Conservation (phyloP, 2,113 vertebrate species). For the Silurus glanis region DNA sequence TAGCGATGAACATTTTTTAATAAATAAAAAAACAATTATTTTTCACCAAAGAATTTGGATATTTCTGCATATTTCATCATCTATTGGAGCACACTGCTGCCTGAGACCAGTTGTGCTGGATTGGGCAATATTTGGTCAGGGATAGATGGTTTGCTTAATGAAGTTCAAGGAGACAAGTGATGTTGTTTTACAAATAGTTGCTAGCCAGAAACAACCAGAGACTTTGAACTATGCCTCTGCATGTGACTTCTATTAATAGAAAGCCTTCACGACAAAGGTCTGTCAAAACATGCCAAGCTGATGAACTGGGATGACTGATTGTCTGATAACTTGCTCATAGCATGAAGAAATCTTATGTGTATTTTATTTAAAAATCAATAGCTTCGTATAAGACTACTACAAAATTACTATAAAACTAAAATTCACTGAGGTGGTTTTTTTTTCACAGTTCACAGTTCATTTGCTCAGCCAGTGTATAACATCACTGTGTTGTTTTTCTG, state of each 20-base stretch:
- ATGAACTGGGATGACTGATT: not conserved
- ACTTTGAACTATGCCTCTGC: conserved; percentile 41
- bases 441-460: no score
- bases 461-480: not conserved
- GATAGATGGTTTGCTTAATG: conserved; percentile 28
- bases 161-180: conserved; percentile 38
- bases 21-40: no score
- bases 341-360: not conserved
- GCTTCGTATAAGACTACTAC: not conserved
- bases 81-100: not conserved
- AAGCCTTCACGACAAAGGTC: not conserved
- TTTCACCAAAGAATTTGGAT: not conserved
- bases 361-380: not conserved
- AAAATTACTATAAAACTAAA: not conserved
- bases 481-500: not conserved
- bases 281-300: not conserved
- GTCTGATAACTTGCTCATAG: not conserved
- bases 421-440: not conserved
- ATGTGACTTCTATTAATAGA: conserved; percentile 26
- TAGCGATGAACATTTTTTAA: not conserved
- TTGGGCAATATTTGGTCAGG: conserved; percentile 38
- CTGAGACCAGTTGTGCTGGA: conserved; percentile 1
- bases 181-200: conserved; percentile 30
- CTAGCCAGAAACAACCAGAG: not conserved
- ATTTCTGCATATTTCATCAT: not conserved